These are phyloP conservation scores for Siniperca scherzeri DNA, from an alignment of 2,797 vertebrate genomes.

Conservation along the genomic window DNA sequence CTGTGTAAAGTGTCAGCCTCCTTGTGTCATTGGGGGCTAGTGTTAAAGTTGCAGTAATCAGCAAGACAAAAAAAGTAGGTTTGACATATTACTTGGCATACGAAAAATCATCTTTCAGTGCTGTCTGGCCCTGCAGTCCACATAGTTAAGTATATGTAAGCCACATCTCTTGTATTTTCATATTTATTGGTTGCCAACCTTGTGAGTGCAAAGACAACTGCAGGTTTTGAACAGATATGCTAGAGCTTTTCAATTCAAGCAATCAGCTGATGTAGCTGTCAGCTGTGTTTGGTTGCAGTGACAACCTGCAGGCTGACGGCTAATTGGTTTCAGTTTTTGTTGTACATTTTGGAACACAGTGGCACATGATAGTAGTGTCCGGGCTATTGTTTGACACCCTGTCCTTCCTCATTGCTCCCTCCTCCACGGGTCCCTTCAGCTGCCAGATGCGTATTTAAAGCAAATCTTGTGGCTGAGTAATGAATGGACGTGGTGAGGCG, in stretches of 20 bases:
- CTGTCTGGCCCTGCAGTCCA: neutral
- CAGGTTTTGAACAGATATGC: neutral
- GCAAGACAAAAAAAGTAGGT: neutral
- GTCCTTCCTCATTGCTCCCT: conserved; percentile 7
- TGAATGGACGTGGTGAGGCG: conserved; percentile 45
- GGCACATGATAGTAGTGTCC: neutral
- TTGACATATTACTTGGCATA: neutral
- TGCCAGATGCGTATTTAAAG: neutral
- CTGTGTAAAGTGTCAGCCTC: conserved; percentile 26
- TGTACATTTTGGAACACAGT: neutral
- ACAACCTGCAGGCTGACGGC: neutral
- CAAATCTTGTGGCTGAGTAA: neutral
- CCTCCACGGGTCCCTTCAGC: neutral
- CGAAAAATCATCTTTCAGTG: neutral
- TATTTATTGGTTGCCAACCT: neutral
- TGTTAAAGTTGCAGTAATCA: neutral
- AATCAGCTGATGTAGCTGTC: neutral
- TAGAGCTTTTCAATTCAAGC: neutral
- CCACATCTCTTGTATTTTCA: neutral
- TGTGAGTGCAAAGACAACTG: neutral
- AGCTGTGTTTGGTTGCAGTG: neutral
- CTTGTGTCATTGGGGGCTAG: neutral
- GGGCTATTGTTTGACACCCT: neutral
- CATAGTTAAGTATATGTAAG: neutral
- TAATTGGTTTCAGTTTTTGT: neutral